Evolutionary conservation across 2,113 vertebrate genomes (phyloP).

Genomic region (Petrocephalus zakoni): DNA sequence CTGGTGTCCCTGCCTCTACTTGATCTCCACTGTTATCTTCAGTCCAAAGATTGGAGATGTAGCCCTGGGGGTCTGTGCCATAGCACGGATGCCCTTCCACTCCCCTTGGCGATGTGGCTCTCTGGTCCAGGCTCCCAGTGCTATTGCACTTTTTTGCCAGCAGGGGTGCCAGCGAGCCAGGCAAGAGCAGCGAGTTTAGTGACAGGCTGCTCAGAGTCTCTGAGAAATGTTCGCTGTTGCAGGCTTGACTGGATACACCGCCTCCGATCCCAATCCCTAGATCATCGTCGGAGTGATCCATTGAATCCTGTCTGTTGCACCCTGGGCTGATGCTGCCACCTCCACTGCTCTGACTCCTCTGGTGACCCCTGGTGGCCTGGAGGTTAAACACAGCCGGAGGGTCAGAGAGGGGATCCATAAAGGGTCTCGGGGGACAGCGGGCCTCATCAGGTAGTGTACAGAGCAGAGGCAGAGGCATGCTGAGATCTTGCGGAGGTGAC

Average conservation of each 20-base stretch:
- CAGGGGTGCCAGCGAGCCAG: conserved; percentile 55
- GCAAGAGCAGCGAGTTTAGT: conserved; percentile 80
- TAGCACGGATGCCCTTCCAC: conserved; percentile 42
- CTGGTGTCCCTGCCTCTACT: conserved; percentile 37
- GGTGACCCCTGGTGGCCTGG: conserved; percentile 73
- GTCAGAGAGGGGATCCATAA: conserved; percentile 38
- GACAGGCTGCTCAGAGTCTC: conserved; percentile 91
- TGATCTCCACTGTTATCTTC: conserved; percentile 41
- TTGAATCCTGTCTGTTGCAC: conserved; percentile 81
- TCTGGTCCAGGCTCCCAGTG: conserved; percentile 77
- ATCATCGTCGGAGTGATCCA: conserved; percentile 87
- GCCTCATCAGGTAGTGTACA: conserved; percentile 38
- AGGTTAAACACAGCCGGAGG: conserved; percentile 63
- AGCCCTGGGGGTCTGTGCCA: conserved; percentile 50
- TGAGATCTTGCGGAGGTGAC: conserved; percentile 72
- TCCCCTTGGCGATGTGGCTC: conserved; percentile 44
- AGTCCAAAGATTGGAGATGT: conserved; percentile 55
- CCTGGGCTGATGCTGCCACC: conserved; percentile 80
- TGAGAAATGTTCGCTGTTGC: conserved; percentile 81
- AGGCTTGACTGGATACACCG: conserved; percentile 63
- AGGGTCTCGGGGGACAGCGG: conserved; percentile 48
- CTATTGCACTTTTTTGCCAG: conserved; percentile 85
- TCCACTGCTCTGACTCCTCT: conserved; percentile 88
- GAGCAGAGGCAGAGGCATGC: conserved; percentile 54
- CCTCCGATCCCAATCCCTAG: conserved; percentile 65